phyloP scores from a whole-genome alignment of 2,113 vertebrate genomes.

The Hemichromis elongatus region DNA sequence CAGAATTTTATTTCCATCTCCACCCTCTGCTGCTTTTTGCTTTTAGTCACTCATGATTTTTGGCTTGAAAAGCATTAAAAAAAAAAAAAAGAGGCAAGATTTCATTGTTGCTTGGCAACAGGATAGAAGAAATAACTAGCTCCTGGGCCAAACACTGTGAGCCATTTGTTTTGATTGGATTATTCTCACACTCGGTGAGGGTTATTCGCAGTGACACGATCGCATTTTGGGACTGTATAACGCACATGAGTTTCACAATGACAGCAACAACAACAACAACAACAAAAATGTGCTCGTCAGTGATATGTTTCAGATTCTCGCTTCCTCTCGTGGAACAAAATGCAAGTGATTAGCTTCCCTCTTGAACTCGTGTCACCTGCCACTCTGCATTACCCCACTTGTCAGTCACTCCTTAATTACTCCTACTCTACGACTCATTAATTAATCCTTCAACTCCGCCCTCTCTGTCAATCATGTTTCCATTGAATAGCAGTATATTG shows the following conservation, averaged over 20 bases:
- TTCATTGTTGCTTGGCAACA: constrained; percentile 71
- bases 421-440: not conserved
- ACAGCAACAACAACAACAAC: not conserved
- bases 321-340: not conserved
- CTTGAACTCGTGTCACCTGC: not conserved
- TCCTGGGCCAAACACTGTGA: constrained; percentile 27
- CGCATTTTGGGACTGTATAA: not conserved
- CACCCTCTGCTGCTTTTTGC: not conserved
- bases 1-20: not conserved
- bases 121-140: constrained; percentile 33
- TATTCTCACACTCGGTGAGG: not conserved
- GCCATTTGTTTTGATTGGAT: constrained; percentile 50
- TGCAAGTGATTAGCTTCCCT: not conserved
- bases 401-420: constrained; percentile 9
- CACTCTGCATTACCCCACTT: constrained; percentile 1
- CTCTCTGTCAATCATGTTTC: not conserved
- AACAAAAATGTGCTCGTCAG: not conserved
- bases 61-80: constrained; percentile 24
- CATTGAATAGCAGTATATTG: not conserved
- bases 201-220: not conserved
- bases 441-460: not conserved
- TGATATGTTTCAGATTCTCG: not conserved
- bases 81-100: constrained; percentile 15
- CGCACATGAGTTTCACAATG: not conserved
- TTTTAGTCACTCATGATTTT: constrained; percentile 7